Conservation (phyloP, 2,888 invertebrate genomes). For the Cenopis cana region DNA sequence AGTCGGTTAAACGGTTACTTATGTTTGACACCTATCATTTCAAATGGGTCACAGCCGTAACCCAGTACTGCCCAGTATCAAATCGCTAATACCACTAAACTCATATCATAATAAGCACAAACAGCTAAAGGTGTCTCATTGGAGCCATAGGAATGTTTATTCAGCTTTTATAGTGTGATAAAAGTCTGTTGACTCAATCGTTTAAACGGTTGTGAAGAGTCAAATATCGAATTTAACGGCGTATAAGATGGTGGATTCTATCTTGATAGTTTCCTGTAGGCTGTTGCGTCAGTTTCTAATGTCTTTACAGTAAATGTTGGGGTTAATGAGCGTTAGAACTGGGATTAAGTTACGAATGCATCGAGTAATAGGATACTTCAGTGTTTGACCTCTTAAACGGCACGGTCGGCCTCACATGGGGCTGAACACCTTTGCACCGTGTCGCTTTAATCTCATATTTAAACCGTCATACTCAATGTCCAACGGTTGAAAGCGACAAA, state of each 20-base stretch:
- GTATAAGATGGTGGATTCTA: conserved; percentile 31
- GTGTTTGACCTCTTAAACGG: conserved; percentile 1
- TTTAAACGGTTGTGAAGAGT: conserved; percentile 39
- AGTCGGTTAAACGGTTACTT: too few species aligned
- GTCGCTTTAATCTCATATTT: too few species aligned
- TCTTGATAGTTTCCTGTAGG: conserved; percentile 26
- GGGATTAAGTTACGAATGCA: conserved; percentile 17
- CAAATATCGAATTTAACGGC: conserved; percentile 37
- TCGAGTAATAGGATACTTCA: conserved; percentile 28
- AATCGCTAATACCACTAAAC: conserved; percentile 24
- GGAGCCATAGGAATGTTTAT: conserved; percentile 42
- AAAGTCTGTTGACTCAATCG: conserved; percentile 43
- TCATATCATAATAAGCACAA: conserved; percentile 33
- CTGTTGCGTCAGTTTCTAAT: conserved; percentile 4
- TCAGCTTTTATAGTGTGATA: conserved; percentile 45
- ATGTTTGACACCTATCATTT: conserved; percentile 18
- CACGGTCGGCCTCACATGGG: too few species aligned
- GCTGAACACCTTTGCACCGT: too few species aligned
- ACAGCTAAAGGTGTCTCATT: conserved; percentile 41
- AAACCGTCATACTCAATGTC: too few species aligned
- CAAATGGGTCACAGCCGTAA: conserved; percentile 3
- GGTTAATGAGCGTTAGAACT: conserved; percentile 27
- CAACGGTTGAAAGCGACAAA: too few species aligned
- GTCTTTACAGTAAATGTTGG: conserved; percentile 20
- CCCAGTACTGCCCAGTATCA: conserved; percentile 22